Percentiles rank a stretch among this genome's conserved stretches.
These are phyloP conservation scores for Apis florea DNA, from an alignment of 1,140 invertebrate species.

Conservation along the genomic window DNA sequence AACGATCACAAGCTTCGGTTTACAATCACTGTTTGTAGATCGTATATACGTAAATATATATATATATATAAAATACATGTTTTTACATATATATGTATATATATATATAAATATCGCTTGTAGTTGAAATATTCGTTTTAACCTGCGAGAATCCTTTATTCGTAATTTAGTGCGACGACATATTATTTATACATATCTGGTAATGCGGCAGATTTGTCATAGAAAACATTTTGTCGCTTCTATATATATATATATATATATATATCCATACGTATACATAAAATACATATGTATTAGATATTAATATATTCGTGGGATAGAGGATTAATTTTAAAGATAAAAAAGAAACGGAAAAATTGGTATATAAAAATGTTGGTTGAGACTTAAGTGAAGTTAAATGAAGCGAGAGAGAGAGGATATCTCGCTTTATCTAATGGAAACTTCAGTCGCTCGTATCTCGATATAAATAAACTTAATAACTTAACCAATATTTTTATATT, in stretches of 20 bases:
- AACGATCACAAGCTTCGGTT: slow-evolving; percentile 9
- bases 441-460: too few species aligned
- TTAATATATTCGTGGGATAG: too few species aligned
- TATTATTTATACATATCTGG: slow-evolving; percentile 31
- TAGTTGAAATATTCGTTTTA: slow-evolving; percentile 53
- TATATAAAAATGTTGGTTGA: too few species aligned
- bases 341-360: too few species aligned
- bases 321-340: too few species aligned
- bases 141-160: slow-evolving; percentile 41
- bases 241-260: background rate
- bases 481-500: too few species aligned
- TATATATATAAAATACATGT: slow-evolving; percentile 20
- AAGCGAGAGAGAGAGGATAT: too few species aligned
- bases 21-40: slow-evolving; percentile 36
- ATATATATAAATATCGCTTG: slow-evolving; percentile 50
- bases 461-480: too few species aligned
- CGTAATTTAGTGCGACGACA: slow-evolving; percentile 49
- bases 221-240: slow-evolving; percentile 60
- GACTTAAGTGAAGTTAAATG: too few species aligned
- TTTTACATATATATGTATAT: background rate
- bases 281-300: too few species aligned
- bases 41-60: background rate
- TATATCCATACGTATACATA: background rate
- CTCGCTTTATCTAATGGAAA: too few species aligned
- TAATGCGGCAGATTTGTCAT: slow-evolving; percentile 51